Base-by-base conservation (phyloP, 2,113 vertebrate species). In the Hippocampus barbouri region DNA sequence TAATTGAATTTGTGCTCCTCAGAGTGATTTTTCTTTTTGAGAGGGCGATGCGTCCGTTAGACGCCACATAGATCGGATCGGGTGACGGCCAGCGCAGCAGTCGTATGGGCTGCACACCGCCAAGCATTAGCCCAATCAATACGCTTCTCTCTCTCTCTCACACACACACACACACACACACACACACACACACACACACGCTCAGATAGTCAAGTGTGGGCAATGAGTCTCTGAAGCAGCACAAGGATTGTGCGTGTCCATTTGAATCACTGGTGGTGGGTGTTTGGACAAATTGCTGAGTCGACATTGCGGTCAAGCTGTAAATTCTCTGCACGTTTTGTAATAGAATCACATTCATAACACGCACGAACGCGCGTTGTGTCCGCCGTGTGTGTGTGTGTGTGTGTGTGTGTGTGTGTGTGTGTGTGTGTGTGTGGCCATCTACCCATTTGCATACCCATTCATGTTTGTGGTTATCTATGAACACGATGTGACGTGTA, bases 71-170 rank as follows among this genome's bases (percentile, higher is more conserved):
- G 74, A 82, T 83, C 67, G 70, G 86, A 85, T 90, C 85, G 70
- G 82, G 83, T 90, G 85, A 81, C 85, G 79, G 82, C 54, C 53
- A 87, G 76, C 70, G 30, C 83, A 86, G 89, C 87, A 88, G 87
- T 83, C 69, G 82, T 78, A 84, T 82, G 83, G 72, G 12, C 69
- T 89, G 87, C 87, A 88, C 72, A 88, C 83, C 78, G 68, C 87
- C 89, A 86, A 86, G 84, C 85, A 88, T 90, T 88, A 86, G 72
- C 69, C 61, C 72, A 77, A 89, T 90, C 87, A 73, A 90, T 89
- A 84, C 14, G 23, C 21, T 56, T 59, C 45, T 20, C 30, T 30
- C 53, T 25, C n/a, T n/a, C n/a, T n/a, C n/a, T n/a, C n/a, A n/a
- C n/a, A n/a, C n/a, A n/a, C n/a, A n/a, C 60, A 63, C 59, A 16